Conservation (phyloP, 2,113 vertebrate genomes). For the Pyrgilauda ruficollis region DNA sequence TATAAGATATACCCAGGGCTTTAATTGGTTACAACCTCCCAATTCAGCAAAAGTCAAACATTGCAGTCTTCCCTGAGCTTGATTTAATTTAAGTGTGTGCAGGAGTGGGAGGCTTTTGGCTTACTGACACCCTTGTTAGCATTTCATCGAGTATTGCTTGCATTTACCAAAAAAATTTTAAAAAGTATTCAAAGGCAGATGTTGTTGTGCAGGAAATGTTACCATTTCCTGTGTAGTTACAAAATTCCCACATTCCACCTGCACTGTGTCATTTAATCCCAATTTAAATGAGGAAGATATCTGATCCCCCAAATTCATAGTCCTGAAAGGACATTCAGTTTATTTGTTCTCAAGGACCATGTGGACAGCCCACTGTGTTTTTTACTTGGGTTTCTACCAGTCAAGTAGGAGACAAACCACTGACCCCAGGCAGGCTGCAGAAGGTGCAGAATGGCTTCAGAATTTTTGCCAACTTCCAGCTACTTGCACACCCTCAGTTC, state of each 20-base stretch:
- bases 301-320: not conserved
- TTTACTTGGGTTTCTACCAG: not conserved
- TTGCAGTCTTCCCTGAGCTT: not conserved
- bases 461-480: not conserved
- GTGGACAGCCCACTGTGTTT: not conserved
- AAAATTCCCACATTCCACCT: not conserved
- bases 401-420: not conserved
- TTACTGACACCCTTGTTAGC: not conserved
- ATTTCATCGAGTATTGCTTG: not conserved
- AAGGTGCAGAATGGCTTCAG: not conserved
- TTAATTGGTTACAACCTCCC: not conserved
- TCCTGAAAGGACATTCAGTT: not conserved
- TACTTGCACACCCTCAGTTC: not conserved
- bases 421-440: not conserved
- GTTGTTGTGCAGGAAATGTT: not conserved
- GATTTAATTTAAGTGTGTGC: constrained; percentile 35
- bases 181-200: not conserved
- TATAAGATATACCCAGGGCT: not conserved
- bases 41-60: not conserved
- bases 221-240: not conserved
- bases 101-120: not conserved
- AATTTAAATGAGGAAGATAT: not conserved
- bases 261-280: not conserved
- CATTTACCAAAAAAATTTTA: not conserved
- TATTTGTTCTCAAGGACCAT: not conserved